A percentile compares a stretch with the other conserved stretches of the same genome.
Evolutionary conservation across 2,113 vertebrate species (phyloP).

Genomic region (Dipodomys spectabilis): DNA sequence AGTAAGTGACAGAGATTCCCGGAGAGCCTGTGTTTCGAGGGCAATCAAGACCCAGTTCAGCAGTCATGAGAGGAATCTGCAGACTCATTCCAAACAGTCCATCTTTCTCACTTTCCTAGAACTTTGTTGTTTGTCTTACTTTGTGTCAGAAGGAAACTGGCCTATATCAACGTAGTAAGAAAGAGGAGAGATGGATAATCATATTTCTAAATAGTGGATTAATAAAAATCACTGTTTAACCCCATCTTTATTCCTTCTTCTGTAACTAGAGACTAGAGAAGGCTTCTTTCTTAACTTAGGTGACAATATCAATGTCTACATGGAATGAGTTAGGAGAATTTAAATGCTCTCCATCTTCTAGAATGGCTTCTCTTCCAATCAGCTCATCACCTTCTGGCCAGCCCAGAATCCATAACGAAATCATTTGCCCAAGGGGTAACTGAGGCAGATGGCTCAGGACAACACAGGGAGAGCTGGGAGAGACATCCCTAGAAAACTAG

Average conservation of each 20-base stretch:
- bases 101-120: background rate
- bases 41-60: background rate
- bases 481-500: too few species aligned
- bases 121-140: background rate
- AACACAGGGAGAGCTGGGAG: background rate
- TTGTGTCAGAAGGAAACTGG: background rate
- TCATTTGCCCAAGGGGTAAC: too few species aligned
- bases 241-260: background rate
- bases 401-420: too few species aligned
- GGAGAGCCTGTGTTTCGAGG: background rate
- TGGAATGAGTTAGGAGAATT: background rate
- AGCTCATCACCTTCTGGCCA: background rate
- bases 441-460: background rate
- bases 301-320: background rate
- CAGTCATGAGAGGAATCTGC: background rate
- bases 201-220: background rate
- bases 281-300: background rate
- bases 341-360: background rate
- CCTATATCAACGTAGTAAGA: background rate
- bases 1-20: background rate
- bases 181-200: background rate
- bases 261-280: background rate
- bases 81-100: background rate
- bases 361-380: background rate
- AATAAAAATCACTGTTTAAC: background rate